phyloP scores from a whole-genome alignment of 2,113 vertebrate genomes.

The Cephalopholis sonnerati region DNA sequence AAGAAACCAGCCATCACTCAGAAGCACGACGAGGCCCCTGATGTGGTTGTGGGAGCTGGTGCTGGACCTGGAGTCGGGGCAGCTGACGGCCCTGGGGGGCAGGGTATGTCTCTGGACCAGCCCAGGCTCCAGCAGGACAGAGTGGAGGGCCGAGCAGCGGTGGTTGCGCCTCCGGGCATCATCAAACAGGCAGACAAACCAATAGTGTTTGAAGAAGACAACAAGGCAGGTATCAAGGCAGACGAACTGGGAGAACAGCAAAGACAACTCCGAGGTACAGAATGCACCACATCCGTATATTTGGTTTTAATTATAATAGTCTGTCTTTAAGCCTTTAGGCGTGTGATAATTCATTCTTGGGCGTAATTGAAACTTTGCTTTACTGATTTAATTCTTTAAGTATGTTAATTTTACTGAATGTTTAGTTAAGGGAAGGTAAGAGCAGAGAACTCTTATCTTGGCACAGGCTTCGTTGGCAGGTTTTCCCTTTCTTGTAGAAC shows the following conservation, averaged over 20 bases:
- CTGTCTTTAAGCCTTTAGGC: neutral
- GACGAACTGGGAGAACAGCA: constrained; percentile 85
- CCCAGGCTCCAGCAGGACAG: constrained; percentile 78
- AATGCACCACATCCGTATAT: neutral
- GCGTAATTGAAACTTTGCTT: neutral
- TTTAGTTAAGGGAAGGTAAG: neutral
- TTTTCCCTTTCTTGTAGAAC: constrained; percentile 8
- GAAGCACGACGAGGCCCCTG: constrained; percentile 71
- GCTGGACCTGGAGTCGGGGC: constrained; percentile 68
- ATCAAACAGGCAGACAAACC: constrained; percentile 75
- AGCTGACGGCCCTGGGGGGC: constrained; percentile 70
- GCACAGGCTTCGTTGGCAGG: neutral
- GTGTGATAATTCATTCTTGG: neutral
- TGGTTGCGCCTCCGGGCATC: constrained; percentile 28
- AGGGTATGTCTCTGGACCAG: constrained; percentile 74
- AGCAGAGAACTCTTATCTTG: neutral
- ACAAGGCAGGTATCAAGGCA: constrained; percentile 81
- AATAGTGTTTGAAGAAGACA: constrained; percentile 81
- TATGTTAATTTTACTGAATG: constrained; percentile 10
- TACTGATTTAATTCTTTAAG: constrained; percentile 1
- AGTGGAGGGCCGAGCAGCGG: constrained; percentile 50
- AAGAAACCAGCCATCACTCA: constrained; percentile 86
- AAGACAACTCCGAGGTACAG: constrained; percentile 78
- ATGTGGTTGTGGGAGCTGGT: constrained; percentile 54
- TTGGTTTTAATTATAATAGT: neutral